Evolutionary conservation across 1,140 invertebrate genomes (phyloP), one percentile per base, ranked within the genome.

Genomic region (Helicoverpa armigera): DNA sequence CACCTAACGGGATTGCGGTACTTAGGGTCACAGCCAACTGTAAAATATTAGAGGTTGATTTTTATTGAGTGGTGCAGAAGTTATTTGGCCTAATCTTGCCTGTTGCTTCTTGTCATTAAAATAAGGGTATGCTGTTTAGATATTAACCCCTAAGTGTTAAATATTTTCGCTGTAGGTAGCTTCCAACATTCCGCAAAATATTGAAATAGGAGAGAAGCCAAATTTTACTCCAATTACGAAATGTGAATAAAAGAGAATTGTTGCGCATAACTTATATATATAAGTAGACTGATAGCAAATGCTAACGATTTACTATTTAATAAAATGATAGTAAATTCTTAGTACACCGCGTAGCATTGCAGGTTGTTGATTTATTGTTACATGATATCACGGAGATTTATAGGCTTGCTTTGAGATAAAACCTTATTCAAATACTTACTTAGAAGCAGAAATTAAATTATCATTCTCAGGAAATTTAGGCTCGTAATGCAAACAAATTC

Each of bases 321-420:
- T 31, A 54, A 54, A 72, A 54, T 72, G 50, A 31, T 53, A 72
- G 50, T 54, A 70, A 53, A 31, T 72, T 53, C 48, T 53, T 13
- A 53, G 18, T 72, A 65, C 12, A 14, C 50, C 12, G 10, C 31
- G 12, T 53, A 61, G 23, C 58, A 13, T 11, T 13, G 50, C 18
- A 72, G 48, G 69, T 72, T 54, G 69, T 72, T 72, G 50, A 72
- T 72, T 72, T 72, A 72, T 72, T 50, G 13, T 11, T 51, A 7
- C 50, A 14, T 23, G 48, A 13, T 72, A 72, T 69, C 65, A 23
- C 43, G 23, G 9, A 72, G 69, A 53, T 72, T 72, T 72, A 72
- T 72, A 29, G 50, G 43, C 65, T 35, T 50, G 9, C 48, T 50
- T 50, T 12, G 2, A 69, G 65, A 69, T 69, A 50, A 69, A 50